Evolutionary conservation across 1,140 invertebrate species (phyloP).

Genomic region (Asobara japonica): DNA sequence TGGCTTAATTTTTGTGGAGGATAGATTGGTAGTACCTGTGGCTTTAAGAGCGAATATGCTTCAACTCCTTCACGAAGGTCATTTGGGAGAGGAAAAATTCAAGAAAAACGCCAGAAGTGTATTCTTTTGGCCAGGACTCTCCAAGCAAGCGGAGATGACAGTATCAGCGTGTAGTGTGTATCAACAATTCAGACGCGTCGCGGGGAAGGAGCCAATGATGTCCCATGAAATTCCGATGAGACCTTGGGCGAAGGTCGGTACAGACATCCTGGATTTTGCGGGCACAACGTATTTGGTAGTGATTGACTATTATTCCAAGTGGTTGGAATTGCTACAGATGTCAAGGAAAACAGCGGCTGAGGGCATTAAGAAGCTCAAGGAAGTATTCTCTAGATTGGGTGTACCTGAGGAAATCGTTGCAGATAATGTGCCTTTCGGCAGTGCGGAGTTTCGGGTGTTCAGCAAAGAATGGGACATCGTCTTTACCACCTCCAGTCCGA

Average conservation of each 20-base stretch:
- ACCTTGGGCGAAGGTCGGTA: slow-evolving; percentile 47
- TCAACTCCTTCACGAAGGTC: slow-evolving; percentile 50
- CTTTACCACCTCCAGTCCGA: slow-evolving; percentile 44
- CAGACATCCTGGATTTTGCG: slow-evolving; percentile 44
- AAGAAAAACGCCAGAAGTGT: slow-evolving; percentile 51
- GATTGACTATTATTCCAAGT: slow-evolving; percentile 51
- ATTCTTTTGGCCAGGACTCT: slow-evolving; percentile 57
- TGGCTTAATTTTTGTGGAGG: slow-evolving; percentile 47
- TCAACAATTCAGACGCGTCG: slow-evolving; percentile 43
- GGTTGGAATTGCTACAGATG: slow-evolving; percentile 46
- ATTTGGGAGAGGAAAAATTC: slow-evolving; percentile 45
- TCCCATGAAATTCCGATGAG: slow-evolving; percentile 41
- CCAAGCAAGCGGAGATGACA: slow-evolving; percentile 45
- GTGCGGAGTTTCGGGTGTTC: slow-evolving; percentile 39
- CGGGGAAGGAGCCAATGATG: slow-evolving; percentile 47
- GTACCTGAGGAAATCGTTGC: slow-evolving; percentile 43
- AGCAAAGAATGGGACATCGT: slow-evolving; percentile 41
- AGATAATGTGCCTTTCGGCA: slow-evolving; percentile 48
- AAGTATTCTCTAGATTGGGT: slow-evolving; percentile 45
- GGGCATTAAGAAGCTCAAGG: slow-evolving; percentile 41
- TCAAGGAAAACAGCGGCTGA: slow-evolving; percentile 36
- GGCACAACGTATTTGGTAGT: slow-evolving; percentile 41
- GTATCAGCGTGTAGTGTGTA: slow-evolving; percentile 47
- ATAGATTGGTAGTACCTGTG: slow-evolving; percentile 49
- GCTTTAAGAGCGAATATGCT: slow-evolving; percentile 48